These are phyloP conservation scores for Drosophila quinaria DNA, from an alignment of 2,888 invertebrate genomes.

Conservation along the genomic window DNA sequence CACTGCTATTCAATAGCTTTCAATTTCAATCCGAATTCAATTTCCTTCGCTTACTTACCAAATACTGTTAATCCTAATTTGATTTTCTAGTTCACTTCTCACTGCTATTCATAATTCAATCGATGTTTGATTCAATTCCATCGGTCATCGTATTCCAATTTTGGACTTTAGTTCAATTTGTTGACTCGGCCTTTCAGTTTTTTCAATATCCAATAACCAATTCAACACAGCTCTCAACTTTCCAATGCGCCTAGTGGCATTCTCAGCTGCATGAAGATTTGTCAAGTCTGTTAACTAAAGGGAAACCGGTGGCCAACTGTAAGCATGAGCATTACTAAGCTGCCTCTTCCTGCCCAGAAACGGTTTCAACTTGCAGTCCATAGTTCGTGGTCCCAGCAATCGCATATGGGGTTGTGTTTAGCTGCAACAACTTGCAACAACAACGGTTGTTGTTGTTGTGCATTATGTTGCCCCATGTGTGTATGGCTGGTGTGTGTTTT, in stretches of 20 bases:
- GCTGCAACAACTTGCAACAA: constrained; percentile 44
- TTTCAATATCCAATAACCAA: constrained; percentile 25
- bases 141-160: constrained; percentile 1
- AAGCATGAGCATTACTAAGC: constrained; percentile 32
- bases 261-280: constrained; percentile 36
- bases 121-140: constrained; percentile 8
- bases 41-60: not conserved
- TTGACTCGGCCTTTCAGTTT: constrained; percentile 10
- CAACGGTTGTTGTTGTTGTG: constrained; percentile 30
- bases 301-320: constrained; percentile 33
- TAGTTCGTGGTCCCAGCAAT: constrained; percentile 33
- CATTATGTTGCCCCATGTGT: constrained; percentile 20
- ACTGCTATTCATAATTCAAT: constrained; percentile 6
- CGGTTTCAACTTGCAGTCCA: constrained; percentile 28
- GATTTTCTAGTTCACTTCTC: constrained; percentile 6
- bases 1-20: not conserved
- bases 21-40: not conserved
- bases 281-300: constrained; percentile 41
- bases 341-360: constrained; percentile 57
- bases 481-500: constrained; percentile 12
- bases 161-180: constrained; percentile 2
- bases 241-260: constrained; percentile 24
- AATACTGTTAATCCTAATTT: not conserved
- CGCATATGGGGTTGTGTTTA: constrained; percentile 48
- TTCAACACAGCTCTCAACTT: constrained; percentile 45